These are phyloP conservation scores for Subacronicta megacephala DNA, from an alignment of 2,888 invertebrate species.

Conservation along the genomic window DNA sequence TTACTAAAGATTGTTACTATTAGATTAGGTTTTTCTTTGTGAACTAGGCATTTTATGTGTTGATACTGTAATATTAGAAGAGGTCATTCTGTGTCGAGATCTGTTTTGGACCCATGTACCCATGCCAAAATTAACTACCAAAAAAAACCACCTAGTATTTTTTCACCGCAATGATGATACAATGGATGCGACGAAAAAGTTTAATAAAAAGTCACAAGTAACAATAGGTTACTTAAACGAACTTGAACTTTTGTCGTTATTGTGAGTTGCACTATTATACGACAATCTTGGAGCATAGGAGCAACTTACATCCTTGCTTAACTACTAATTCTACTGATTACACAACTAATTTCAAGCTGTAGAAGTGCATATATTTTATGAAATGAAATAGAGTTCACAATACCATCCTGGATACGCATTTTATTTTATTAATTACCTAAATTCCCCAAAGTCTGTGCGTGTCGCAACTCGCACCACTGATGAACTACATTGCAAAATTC, in stretches of 20 bases:
- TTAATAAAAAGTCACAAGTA: not conserved
- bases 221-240: not conserved
- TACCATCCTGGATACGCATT: conserved; percentile 11
- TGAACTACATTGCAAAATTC: too few species aligned
- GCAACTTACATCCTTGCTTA: not conserved
- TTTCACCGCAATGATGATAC: too few species aligned
- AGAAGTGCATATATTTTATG: conserved; percentile 1
- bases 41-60: not conserved
- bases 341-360: conserved; percentile 30
- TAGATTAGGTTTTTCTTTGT: too few species aligned
- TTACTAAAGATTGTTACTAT: too few species aligned
- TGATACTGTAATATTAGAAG: not conserved
- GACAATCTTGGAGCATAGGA: not conserved
- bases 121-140: not conserved
- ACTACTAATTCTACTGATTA: conserved; percentile 37
- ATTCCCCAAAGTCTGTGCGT: too few species aligned
- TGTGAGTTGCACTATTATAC: not conserved
- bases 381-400: conserved; percentile 15
- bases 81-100: not conserved
- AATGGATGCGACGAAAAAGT: not conserved
- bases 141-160: not conserved
- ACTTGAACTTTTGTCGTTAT: not conserved
- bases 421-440: conserved; percentile 8
- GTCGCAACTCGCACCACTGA: too few species aligned
- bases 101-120: not conserved